Evolutionary conservation across 2,888 invertebrate species (phyloP).

Genomic region (Eumacrocentrus americanus): DNA sequence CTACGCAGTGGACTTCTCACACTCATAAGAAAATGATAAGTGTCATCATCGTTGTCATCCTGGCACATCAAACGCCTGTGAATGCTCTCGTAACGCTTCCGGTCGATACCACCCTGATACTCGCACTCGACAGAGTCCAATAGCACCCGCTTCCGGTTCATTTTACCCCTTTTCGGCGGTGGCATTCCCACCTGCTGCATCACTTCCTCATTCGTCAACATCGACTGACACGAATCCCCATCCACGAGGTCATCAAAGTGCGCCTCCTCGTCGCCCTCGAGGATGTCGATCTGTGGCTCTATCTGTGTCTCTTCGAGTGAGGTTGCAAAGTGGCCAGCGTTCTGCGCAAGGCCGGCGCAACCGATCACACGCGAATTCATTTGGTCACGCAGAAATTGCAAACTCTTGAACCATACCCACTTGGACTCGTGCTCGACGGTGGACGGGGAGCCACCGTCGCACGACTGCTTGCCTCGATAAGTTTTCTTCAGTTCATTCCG

Average conservation of each 20-base stretch:
- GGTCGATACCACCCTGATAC: constrained; percentile 41
- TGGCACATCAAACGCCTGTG: constrained; percentile 39
- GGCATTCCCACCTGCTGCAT: constrained; percentile 43
- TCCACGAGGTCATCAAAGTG: constrained; percentile 47
- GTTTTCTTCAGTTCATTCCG: constrained; percentile 50
- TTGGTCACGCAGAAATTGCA: constrained; percentile 49
- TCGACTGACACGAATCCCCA: constrained; percentile 47
- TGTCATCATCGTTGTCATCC: constrained; percentile 47
- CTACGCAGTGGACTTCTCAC: constrained; percentile 47
- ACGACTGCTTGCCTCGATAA: constrained; percentile 43
- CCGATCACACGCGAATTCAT: constrained; percentile 51
- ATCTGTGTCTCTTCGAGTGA: constrained; percentile 49
- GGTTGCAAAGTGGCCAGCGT: constrained; percentile 40
- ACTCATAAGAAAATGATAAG: constrained; percentile 51
- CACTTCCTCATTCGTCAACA: constrained; percentile 45
- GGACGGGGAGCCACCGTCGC: constrained; percentile 41
- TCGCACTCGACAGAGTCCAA: constrained; percentile 41
- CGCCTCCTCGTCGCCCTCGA: constrained; percentile 49
- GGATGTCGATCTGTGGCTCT: constrained; percentile 50
- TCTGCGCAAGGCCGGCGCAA: constrained; percentile 39
- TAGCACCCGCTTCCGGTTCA: constrained; percentile 42
- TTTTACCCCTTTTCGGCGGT: constrained; percentile 41
- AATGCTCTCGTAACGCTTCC: constrained; percentile 42
- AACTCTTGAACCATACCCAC: constrained; percentile 51
- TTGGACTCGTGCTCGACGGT: constrained; percentile 48